Conservation (phyloP, 2,797 vertebrate genomes). For the Podargus strigoides region DNA sequence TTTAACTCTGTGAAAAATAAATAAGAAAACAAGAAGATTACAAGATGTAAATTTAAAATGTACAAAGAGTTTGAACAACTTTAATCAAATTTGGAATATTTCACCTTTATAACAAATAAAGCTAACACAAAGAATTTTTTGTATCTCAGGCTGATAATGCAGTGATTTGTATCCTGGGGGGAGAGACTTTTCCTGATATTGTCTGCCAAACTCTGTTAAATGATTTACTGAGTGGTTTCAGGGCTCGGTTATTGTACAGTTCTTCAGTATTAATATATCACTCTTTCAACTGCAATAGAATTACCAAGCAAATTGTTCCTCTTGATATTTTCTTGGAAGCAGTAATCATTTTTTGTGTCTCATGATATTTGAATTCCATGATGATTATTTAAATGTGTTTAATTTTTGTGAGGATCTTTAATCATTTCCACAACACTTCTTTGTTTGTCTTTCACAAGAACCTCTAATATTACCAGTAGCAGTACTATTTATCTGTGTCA, state of each 20-base stretch:
- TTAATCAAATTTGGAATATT: neutral
- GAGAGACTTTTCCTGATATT: neutral
- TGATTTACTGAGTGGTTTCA: slow-evolving; percentile 17
- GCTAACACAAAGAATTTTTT: neutral
- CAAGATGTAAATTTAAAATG: neutral
- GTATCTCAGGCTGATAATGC: neutral
- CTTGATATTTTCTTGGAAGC: slow-evolving; percentile 3
- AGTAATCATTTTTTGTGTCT: neutral
- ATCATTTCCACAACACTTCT: neutral
- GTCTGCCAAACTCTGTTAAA: slow-evolving; percentile 9
- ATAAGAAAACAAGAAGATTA: neutral
- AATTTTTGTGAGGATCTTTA: neutral
- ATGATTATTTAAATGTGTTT: neutral
- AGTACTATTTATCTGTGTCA: neutral
- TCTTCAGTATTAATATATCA: slow-evolving; percentile 12
- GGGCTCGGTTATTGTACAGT: neutral
- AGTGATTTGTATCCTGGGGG: neutral
- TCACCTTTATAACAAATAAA: neutral
- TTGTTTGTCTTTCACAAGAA: neutral
- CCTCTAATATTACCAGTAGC: neutral
- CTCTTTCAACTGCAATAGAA: neutral
- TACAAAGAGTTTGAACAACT: neutral
- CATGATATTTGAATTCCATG: neutral
- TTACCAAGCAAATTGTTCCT: slow-evolving; percentile 2
- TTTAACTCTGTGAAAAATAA: neutral